phyloP scores from a whole-genome alignment of 2,113 vertebrate species.

The Camelus bactrianus region DNA sequence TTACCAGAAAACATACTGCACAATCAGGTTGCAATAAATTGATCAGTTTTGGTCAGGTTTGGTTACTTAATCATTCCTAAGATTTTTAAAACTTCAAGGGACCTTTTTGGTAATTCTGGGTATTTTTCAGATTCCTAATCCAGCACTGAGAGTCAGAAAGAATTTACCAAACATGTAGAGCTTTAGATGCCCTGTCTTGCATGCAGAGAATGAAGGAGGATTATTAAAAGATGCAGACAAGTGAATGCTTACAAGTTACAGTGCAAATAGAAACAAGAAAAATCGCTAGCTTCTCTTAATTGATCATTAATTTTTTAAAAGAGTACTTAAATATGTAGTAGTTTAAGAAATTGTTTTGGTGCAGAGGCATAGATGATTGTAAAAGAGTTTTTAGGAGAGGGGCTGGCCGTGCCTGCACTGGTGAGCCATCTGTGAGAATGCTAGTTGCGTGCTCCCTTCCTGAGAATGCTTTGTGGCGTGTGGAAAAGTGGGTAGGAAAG shows the following conservation, averaged over 20 bases:
- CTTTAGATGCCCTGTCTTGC: constrained; percentile 67
- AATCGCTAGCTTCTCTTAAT: constrained; percentile 68
- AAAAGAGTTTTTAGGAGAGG: constrained; percentile 16
- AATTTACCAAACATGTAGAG: constrained; percentile 76
- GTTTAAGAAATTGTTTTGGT: constrained; percentile 81
- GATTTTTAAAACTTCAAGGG: constrained; percentile 74
- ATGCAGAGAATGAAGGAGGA: not conserved
- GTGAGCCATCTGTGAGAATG: constrained; percentile 55
- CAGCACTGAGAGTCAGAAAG: constrained; percentile 81
- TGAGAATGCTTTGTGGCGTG: constrained; percentile 34
- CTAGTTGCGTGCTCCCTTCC: not conserved
- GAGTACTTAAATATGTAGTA: constrained; percentile 80
- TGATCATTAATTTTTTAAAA: constrained; percentile 23
- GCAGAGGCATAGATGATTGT: constrained; percentile 40
- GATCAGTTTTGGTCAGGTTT: constrained; percentile 74
- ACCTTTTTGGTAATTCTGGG: constrained; percentile 73
- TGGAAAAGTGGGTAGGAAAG: constrained; percentile 14
- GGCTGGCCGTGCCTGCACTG: constrained; percentile 4
- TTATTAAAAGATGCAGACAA: constrained; percentile 18
- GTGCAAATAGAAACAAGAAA: constrained; percentile 75
- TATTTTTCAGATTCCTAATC: constrained; percentile 76
- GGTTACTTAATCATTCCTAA: constrained; percentile 79
- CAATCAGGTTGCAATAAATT: constrained; percentile 77
- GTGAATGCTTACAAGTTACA: constrained; percentile 44
- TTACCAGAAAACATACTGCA: constrained; percentile 67